Percentiles rank a stretch among this genome's conserved stretches.
phyloP scores from a whole-genome alignment of 2,113 vertebrate species.

The Centrocercus urophasianus region DNA sequence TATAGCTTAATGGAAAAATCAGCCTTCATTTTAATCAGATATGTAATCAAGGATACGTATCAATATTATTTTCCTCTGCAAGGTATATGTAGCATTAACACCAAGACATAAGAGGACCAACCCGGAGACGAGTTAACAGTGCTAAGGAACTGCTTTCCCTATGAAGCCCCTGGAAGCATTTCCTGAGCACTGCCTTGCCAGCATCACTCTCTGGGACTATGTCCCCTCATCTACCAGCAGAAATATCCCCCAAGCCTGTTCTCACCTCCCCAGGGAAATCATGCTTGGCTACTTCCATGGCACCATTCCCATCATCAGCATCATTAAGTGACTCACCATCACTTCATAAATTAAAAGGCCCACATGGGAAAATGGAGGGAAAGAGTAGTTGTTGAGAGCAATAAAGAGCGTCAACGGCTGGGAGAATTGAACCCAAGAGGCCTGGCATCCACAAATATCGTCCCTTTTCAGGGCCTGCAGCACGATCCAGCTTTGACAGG shows the following conservation, averaged over 20 bases:
- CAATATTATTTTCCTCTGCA: not conserved
- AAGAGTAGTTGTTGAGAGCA: conserved; percentile 19
- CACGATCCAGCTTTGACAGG: not conserved
- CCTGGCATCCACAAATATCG: not conserved
- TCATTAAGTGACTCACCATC: conserved; percentile 40
- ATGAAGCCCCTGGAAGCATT: not conserved
- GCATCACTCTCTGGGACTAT: not conserved
- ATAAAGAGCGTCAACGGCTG: not conserved
- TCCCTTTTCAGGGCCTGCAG: not conserved
- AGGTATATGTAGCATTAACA: conserved; percentile 42
- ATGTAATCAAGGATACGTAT: conserved; percentile 28
- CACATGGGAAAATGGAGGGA: conserved; percentile 35
- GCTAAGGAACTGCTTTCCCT: not conserved
- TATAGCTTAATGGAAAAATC: conserved; percentile 65
- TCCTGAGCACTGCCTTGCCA: not conserved
- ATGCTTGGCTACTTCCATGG: conserved; percentile 22
- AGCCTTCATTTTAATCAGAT: conserved; percentile 54
- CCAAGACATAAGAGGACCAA: not conserved
- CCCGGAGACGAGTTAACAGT: conserved; percentile 49
- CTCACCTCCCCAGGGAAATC: not conserved
- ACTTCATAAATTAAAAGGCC: conserved; percentile 54
- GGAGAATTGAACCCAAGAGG: conserved; percentile 38
- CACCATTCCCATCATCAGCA: conserved; percentile 18
- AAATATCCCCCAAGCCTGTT: not conserved
- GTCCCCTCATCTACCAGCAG: accelerated